Percentiles rank a stretch among this genome's conserved stretches.
Conservation (phyloP, 2,113 vertebrate species). For the Zootoca vivipara region DNA sequence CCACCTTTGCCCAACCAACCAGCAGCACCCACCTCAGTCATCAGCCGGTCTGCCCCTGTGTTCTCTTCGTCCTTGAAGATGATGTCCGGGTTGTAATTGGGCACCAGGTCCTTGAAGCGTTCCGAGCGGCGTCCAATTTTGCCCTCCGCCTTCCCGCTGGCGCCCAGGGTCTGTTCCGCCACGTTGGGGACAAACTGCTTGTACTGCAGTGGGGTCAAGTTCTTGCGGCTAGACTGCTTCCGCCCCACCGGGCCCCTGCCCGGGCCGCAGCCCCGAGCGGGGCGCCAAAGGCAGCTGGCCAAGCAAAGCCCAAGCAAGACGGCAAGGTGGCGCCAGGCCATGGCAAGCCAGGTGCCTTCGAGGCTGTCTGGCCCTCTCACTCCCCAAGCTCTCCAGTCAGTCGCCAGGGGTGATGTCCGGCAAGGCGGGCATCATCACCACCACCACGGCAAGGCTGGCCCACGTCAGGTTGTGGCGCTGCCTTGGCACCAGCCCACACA, state of each 20-base stretch:
- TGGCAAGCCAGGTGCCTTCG: conserved; percentile 45
- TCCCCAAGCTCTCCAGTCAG: conserved; percentile 14
- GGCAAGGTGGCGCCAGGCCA: conserved; percentile 73
- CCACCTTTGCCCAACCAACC: neutral
- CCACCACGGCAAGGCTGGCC: conserved; percentile 9
- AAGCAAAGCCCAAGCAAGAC: conserved; percentile 68
- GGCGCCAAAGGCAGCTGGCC: conserved; percentile 70
- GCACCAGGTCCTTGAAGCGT: conserved; percentile 77
- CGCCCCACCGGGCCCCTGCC: conserved; percentile 80
- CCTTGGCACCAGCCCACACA: conserved; percentile 45
- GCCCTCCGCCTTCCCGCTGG: conserved; percentile 79
- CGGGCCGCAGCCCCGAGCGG: conserved; percentile 86
- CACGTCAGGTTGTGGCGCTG: conserved; percentile 30
- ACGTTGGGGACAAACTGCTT: conserved; percentile 80
- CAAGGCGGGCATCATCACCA: conserved; percentile 39
- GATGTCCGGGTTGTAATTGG: conserved; percentile 80
- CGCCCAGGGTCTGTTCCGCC: conserved; percentile 80
- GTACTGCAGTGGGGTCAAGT: conserved; percentile 77
- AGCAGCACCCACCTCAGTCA: conserved; percentile 77
- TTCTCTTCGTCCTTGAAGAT: conserved; percentile 80
- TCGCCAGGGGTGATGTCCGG: conserved; percentile 22
- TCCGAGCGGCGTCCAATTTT: conserved; percentile 75
- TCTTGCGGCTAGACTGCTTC: conserved; percentile 70
- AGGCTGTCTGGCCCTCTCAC: conserved; percentile 19
- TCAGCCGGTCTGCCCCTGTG: conserved; percentile 78